These are phyloP conservation scores for Ciconia nigra DNA, from an alignment of 2,797 vertebrate genomes.

Conservation along the genomic window DNA sequence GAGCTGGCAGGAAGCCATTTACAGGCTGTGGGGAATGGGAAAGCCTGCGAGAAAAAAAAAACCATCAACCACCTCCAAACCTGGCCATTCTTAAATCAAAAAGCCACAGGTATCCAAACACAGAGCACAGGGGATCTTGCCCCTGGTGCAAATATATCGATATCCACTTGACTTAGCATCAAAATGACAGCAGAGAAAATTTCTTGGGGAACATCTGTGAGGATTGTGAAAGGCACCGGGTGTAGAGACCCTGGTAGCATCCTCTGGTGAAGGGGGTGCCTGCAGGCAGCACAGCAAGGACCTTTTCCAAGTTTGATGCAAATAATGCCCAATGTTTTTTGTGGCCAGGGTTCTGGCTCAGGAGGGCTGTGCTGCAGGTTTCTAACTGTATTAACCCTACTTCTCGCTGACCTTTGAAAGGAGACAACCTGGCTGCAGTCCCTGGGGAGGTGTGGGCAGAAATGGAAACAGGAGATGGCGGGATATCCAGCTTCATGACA, in stretches of 20 bases:
- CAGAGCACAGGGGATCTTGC: neutral
- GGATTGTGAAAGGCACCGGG: accelerated
- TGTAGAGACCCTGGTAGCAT: neutral
- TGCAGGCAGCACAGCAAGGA: neutral
- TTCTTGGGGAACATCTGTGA: neutral
- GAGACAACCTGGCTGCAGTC: neutral
- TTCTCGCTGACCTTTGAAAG: neutral
- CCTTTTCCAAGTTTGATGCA: neutral
- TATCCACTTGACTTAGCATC: neutral
- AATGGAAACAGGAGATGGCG: neutral
- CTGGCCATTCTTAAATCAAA: neutral
- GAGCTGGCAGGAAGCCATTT: neutral
- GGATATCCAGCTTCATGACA: neutral
- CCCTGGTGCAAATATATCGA: neutral
- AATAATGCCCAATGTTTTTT: neutral
- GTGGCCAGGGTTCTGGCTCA: neutral
- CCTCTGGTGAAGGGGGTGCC: neutral
- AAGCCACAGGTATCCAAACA: neutral
- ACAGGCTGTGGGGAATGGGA: neutral
- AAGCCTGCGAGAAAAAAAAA: neutral
- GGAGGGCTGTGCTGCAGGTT: neutral
- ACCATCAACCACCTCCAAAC: neutral
- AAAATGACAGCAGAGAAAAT: neutral
- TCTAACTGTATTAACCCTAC: neutral
- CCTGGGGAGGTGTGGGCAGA: neutral